Evolutionary conservation across 1,140 invertebrate genomes (phyloP).

Genomic region (Melanaphis sacchari): DNA sequence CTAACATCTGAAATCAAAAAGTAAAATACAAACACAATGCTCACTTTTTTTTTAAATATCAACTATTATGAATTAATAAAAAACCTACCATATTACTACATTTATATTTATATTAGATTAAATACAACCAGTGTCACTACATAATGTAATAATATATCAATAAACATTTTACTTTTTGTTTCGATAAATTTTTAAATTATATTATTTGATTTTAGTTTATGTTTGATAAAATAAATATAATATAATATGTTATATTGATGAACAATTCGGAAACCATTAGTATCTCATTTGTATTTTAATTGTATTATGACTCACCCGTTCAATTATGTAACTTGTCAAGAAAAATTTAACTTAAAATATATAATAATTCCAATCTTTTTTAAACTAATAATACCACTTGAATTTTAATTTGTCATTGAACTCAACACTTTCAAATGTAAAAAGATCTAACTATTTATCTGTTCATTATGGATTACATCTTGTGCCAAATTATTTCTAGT

Average conservation of each 20-base stretch:
- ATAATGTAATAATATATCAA: not conserved
- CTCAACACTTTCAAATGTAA: not conserved
- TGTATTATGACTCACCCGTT: not conserved
- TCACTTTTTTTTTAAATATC: not conserved
- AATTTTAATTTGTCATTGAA: not conserved
- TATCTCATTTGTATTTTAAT: not conserved
- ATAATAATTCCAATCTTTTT: not conserved
- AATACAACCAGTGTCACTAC: not conserved
- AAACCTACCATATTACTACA: not conserved
- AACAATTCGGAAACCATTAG: not conserved
- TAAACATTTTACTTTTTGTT: not conserved
- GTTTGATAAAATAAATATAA: not conserved
- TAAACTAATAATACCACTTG: not conserved
- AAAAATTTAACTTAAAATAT: not conserved
- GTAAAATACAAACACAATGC: not conserved
- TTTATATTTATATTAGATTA: not conserved
- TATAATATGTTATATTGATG: not conserved
- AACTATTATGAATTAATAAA: not conserved
- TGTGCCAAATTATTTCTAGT: not conserved
- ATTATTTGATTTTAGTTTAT: not conserved
- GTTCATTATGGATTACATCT: not conserved
- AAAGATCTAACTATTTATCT: not conserved
- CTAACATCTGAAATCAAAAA: not conserved
- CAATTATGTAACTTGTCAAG: not conserved
- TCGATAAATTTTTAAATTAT: not conserved